These are phyloP conservation scores for Myathropa florea DNA, from an alignment of 2,888 invertebrate species.

Conservation along the genomic window DNA sequence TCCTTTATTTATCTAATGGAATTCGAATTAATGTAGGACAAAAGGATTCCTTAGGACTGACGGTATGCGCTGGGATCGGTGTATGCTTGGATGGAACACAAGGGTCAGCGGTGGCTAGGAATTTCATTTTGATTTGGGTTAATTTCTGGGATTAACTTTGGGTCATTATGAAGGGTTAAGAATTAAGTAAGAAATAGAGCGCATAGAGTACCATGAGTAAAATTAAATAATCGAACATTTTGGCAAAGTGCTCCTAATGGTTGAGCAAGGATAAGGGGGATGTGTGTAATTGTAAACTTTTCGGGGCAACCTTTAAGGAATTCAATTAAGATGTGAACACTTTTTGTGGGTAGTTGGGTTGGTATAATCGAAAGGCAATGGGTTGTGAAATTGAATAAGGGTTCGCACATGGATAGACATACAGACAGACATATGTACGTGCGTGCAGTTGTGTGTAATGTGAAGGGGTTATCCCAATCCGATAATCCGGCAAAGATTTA, in stretches of 20 bases:
- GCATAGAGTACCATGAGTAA: constrained; percentile 15
- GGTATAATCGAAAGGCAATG: constrained; percentile 29
- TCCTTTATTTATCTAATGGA: constrained; percentile 40
- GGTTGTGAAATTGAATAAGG: constrained; percentile 43
- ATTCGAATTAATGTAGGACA: constrained; percentile 69
- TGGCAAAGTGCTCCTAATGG: constrained; percentile 32
- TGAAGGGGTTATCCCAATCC: not conserved
- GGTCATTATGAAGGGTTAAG: constrained; percentile 46
- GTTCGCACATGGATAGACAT: not conserved
- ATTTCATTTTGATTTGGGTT: constrained; percentile 70
- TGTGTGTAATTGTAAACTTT: constrained; percentile 36
- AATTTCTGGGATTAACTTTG: constrained; percentile 59
- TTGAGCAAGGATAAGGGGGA: not conserved
- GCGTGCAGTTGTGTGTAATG: not conserved
- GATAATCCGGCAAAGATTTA: not conserved
- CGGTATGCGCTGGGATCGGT: not conserved
- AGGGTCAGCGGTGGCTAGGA: constrained; percentile 46
- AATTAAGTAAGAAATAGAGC: constrained; percentile 38
- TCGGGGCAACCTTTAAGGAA: constrained; percentile 21
- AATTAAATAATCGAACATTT: constrained; percentile 60
- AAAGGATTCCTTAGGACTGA: not conserved
- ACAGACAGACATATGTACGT: not conserved
- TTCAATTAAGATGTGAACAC: constrained; percentile 56
- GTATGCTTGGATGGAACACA: constrained; percentile 15
- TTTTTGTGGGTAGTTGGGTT: constrained; percentile 13